A percentile compares a stretch with the other conserved stretches of the same genome.
These are phyloP conservation scores for Meghimatium bilineatum DNA, from an alignment of 2,888 invertebrate species.

Conservation along the genomic window DNA sequence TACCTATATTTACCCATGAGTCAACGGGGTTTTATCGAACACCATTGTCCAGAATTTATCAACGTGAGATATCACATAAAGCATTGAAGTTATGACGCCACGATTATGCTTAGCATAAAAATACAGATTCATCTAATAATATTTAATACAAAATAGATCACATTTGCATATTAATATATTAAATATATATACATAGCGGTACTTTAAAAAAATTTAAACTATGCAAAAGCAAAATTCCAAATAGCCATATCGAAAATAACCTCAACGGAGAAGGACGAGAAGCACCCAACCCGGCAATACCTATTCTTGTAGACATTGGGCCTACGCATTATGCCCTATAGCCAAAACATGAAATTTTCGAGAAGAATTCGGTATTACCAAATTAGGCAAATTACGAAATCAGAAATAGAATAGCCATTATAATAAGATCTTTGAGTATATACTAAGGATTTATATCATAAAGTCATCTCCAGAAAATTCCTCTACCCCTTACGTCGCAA, in stretches of 20 bases:
- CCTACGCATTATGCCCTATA: no score
- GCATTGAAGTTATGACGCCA: background rate
- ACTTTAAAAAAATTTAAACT: background rate
- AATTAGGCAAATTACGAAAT: no score
- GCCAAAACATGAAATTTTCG: no score
- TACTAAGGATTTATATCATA: no score
- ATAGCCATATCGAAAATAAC: background rate
- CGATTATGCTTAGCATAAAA: background rate
- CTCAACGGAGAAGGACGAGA: background rate
- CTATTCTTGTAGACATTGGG: no score
- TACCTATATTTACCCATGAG: slow-evolving; percentile 57
- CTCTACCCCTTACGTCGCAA: no score
- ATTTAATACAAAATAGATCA: no score
- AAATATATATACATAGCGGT: background rate
- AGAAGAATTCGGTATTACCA: no score
- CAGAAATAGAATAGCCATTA: no score
- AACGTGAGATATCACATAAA: background rate
- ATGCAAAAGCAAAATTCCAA: background rate
- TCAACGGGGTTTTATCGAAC: slow-evolving; percentile 39
- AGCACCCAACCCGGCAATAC: background rate
- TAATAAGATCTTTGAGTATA: no score
- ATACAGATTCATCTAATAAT: background rate
- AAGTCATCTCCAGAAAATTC: no score
- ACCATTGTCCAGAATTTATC: background rate
- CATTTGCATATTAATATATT: background rate